A percentile compares a stretch with the other conserved stretches of the same genome.
Evolutionary conservation across 2,888 invertebrate species (phyloP).

Genomic region (Orthonevra nobilis): DNA sequence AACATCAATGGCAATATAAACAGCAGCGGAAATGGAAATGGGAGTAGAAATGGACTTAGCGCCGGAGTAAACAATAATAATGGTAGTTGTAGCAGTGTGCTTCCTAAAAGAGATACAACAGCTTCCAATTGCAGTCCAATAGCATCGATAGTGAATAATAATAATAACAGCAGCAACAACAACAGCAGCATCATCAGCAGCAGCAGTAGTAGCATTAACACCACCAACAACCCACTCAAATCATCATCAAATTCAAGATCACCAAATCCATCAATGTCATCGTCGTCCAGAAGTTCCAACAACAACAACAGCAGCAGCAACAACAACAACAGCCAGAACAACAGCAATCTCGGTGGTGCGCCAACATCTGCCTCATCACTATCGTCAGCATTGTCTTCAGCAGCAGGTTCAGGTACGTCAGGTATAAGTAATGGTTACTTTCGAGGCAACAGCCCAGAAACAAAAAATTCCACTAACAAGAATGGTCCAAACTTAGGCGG

Average conservation of each 20-base stretch:
- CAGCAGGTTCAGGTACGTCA: slow-evolving; percentile 73
- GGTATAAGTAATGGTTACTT: slow-evolving; percentile 76
- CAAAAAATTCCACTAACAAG: slow-evolving; percentile 41
- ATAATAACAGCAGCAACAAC: slow-evolving; percentile 73
- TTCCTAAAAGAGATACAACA: slow-evolving; percentile 61
- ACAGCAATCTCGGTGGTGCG: slow-evolving; percentile 71
- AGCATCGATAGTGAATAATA: slow-evolving; percentile 71
- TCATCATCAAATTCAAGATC: slow-evolving; percentile 75
- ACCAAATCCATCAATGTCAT: slow-evolving; percentile 75
- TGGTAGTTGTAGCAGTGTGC: slow-evolving; percentile 57
- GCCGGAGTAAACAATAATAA: slow-evolving; percentile 52
- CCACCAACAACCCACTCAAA: slow-evolving; percentile 49
- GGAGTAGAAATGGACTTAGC: slow-evolving; percentile 52
- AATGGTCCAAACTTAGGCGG: slow-evolving; percentile 53
- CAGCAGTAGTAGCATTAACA: slow-evolving; percentile 28
- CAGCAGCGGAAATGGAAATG: slow-evolving; percentile 47
- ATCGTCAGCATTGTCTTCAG: slow-evolving; percentile 76
- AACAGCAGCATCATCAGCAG: slow-evolving; percentile 3
- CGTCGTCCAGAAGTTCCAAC: slow-evolving; percentile 57
- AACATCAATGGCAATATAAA: slow-evolving; percentile 52
- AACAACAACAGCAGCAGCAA: slow-evolving; percentile 42
- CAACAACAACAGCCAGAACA: slow-evolving; percentile 47
- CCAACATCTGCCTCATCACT: slow-evolving; percentile 74
- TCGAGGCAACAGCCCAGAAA: slow-evolving; percentile 61
- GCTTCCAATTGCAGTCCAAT: slow-evolving; percentile 64